Conservation (phyloP, 1,140 invertebrate species). For the Cyclargus thomasi region DNA sequence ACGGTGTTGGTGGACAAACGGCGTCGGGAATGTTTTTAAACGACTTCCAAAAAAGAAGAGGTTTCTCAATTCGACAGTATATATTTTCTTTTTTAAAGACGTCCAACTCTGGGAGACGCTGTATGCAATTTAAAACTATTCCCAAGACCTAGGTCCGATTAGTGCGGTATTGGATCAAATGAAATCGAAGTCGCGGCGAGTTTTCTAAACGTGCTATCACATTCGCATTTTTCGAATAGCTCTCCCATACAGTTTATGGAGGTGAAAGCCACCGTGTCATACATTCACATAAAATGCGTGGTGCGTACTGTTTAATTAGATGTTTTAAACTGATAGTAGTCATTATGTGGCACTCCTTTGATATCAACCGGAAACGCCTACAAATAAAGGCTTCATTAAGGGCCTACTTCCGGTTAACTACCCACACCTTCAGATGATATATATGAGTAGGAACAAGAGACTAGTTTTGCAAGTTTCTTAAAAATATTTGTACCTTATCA, state of each 20-base stretch:
- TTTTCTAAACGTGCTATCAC: not conserved
- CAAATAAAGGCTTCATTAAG: not conserved
- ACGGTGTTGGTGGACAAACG: no score
- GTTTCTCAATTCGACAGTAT: no score
- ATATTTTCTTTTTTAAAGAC: no score
- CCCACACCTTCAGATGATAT: not conserved
- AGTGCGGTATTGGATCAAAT: not conserved
- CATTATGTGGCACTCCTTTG: constrained; percentile 6
- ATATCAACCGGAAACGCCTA: not conserved
- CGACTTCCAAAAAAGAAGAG: no score
- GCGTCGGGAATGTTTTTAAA: no score
- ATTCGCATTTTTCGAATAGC: constrained; percentile 3
- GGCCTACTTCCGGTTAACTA: not conserved
- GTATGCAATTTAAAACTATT: not conserved
- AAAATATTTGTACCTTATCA: not conserved
- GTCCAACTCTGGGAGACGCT: no score
- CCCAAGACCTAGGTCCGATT: not conserved
- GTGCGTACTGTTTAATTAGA: constrained; percentile 15
- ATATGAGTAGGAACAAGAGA: not conserved
- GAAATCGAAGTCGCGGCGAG: not conserved
- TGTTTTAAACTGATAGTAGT: not conserved
- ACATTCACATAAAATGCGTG: constrained; percentile 17
- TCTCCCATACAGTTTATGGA: constrained; percentile 13
- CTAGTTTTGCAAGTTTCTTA: not conserved
- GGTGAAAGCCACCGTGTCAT: constrained; percentile 20